Percentiles rank a stretch among this genome's conserved stretches.
These are phyloP conservation scores for Listrodromus nycthemerus DNA, from an alignment of 2,888 invertebrate genomes.

Conservation along the genomic window DNA sequence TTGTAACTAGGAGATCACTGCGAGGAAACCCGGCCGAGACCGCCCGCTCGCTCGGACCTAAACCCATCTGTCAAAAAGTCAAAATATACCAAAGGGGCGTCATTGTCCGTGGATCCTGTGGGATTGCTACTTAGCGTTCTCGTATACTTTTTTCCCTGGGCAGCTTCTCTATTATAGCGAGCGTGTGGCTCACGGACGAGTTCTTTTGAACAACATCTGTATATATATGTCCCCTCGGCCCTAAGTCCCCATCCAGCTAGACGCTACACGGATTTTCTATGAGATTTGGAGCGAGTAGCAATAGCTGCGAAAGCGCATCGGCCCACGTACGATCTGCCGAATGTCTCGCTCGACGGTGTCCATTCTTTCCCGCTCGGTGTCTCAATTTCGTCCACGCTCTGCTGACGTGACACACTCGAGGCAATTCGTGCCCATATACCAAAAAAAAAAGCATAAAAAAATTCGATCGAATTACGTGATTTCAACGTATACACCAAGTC, in stretches of 20 bases:
- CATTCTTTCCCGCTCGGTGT: slow-evolving; percentile 49
- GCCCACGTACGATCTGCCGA: slow-evolving; percentile 53
- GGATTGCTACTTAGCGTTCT: slow-evolving; percentile 84
- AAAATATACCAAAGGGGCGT: slow-evolving; percentile 83
- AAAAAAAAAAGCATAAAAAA: background rate
- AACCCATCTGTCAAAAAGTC: slow-evolving; percentile 85
- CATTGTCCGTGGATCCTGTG: slow-evolving; percentile 82
- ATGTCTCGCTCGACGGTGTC: slow-evolving; percentile 38
- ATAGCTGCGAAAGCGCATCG: slow-evolving; percentile 54
- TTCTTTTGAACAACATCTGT: slow-evolving; percentile 83
- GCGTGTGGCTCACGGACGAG: slow-evolving; percentile 67
- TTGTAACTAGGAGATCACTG: slow-evolving; percentile 27
- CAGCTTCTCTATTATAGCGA: slow-evolving; percentile 78
- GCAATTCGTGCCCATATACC: background rate
- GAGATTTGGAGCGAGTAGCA: slow-evolving; percentile 54
- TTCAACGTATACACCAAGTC: background rate
- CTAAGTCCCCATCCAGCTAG: slow-evolving; percentile 2
- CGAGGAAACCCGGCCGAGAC: slow-evolving; percentile 44
- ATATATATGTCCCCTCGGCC: slow-evolving; percentile 68
- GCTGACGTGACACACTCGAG: background rate
- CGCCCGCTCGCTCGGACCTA: slow-evolving; percentile 67
- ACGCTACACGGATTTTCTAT: slow-evolving; percentile 65
- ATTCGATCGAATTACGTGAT: background rate
- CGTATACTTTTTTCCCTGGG: slow-evolving; percentile 71
- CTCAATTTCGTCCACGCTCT: slow-evolving; percentile 54